Percentiles rank a stretch among this genome's conserved stretches.
These are phyloP conservation scores for Indicator maculatus DNA, from an alignment of 2,113 vertebrate genomes.

Conservation along the genomic window DNA sequence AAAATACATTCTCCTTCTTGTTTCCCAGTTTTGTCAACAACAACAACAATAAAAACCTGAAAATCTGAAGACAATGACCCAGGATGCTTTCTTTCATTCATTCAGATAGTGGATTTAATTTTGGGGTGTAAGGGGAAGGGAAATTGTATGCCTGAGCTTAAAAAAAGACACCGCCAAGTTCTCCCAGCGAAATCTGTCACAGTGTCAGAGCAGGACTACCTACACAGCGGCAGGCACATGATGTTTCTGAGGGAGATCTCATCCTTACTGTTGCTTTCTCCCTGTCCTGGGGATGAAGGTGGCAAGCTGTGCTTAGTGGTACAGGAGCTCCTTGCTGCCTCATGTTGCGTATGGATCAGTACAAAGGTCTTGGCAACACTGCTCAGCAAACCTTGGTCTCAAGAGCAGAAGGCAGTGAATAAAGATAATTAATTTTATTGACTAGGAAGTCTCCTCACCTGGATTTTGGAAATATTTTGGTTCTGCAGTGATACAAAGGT, in stretches of 20 bases:
- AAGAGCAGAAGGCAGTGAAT: not conserved
- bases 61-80: not conserved
- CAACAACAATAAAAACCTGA: not conserved
- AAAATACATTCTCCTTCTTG: not conserved
- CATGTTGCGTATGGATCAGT: not conserved
- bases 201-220: not conserved
- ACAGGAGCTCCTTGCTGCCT: not conserved
- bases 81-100: not conserved
- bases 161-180: not conserved
- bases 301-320: not conserved
- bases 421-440: not conserved
- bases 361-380: not conserved
- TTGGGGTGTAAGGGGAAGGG: not conserved
- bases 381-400: not conserved
- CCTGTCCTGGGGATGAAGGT: not conserved
- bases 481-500: not conserved
- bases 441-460: conserved; percentile 31
- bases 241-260: not conserved
- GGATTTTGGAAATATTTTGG: not conserved
- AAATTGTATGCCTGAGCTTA: not conserved
- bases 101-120: not conserved
- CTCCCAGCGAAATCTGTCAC: not conserved
- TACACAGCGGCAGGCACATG: rapidly evolving
- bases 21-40: not conserved
- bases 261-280: not conserved